Base-by-base conservation (phyloP, 1,140 invertebrate genomes). In the Bombus terrestris region DNA sequence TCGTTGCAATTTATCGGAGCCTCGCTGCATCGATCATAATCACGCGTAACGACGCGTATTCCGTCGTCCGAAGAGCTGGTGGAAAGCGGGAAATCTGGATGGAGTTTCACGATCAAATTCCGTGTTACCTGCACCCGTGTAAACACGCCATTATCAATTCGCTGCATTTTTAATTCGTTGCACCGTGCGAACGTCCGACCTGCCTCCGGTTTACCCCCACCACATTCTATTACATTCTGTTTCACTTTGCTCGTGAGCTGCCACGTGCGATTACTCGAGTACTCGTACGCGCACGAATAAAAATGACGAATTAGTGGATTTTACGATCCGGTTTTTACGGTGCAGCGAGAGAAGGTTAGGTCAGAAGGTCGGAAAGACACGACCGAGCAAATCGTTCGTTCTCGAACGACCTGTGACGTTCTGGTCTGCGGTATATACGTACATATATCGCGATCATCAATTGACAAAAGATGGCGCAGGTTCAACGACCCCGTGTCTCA, bases 11-110 rank as follows among this genome's bases (percentile, higher is more conserved):
- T 59, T 32, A 64, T 41, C 25, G 32, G 37, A 22, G 28, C 9
- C 10, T n/a, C 12, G 22, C 37, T 13, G n/a, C 43, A 53, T 82
- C 41, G 15, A 66, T 82, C 72, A 76, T 82, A 75, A 64, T 43
- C 43, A 47, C 13, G 39, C 15, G 15, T 18, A 13, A 18, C 25
- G 10, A n/a, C 28, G 4, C 10, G 9, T n/a, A 12, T 9, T n/a
- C 32, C 2, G 8, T 43, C 32, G 59, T 32, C 9, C 37, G 47
- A 47, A 10, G 18, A 62, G n/a, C 12, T 9, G 1, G 25, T 22
- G 28, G n/a, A 18, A 75, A n/a, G 75, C n/a, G 15, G 5, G 1
- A 57, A 43, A 22, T 43, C 28, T 47, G 28, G 22, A 59, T 41
- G 3, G 6, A 41, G 3, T 28, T 32, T 25, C 32, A 3, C 41